A percentile compares a stretch with the other conserved stretches of the same genome.
phyloP scores from a whole-genome alignment of 2,888 invertebrate species.

The Lathronympha strigana region DNA sequence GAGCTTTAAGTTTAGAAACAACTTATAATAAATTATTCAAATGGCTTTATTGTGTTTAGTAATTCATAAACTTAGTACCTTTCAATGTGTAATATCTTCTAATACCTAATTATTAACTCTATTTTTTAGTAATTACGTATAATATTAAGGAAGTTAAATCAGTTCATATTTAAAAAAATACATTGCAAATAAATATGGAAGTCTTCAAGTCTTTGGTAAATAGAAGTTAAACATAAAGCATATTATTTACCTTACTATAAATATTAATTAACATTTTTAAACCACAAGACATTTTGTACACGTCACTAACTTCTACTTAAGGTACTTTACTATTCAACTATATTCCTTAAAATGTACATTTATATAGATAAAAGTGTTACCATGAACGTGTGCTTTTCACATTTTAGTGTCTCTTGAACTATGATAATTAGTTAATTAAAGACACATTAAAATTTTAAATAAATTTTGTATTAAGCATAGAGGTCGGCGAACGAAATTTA shows the following conservation, averaged over 20 bases:
- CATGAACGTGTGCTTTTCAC: background rate
- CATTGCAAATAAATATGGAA: constrained; percentile 1
- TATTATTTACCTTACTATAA: constrained; percentile 11
- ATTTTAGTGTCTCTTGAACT: background rate
- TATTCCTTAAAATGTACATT: constrained; percentile 10
- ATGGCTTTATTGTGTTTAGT: background rate
- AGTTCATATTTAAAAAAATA: background rate
- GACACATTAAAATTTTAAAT: too few relatives aligned
- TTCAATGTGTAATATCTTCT: too few relatives aligned
- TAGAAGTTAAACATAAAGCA: constrained; percentile 2
- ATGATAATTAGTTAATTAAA: background rate
- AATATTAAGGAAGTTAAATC: background rate
- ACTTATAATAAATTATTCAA: background rate
- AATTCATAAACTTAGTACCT: background rate
- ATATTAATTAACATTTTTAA: constrained; percentile 1
- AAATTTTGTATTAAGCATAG: too few relatives aligned
- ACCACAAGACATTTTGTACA: constrained; percentile 33
- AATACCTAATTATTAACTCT: too few relatives aligned
- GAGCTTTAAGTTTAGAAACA: background rate
- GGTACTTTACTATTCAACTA: background rate
- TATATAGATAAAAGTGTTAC: background rate
- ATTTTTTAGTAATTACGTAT: too few relatives aligned
- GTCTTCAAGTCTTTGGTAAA: constrained; percentile 17
- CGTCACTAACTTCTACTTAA: constrained; percentile 12
- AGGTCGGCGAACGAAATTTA: too few relatives aligned